Percentiles rank a stretch among this genome's conserved stretches.
Conservation (phyloP, 2,797 vertebrate species). For the Ptychobarbus kaznakovi region DNA sequence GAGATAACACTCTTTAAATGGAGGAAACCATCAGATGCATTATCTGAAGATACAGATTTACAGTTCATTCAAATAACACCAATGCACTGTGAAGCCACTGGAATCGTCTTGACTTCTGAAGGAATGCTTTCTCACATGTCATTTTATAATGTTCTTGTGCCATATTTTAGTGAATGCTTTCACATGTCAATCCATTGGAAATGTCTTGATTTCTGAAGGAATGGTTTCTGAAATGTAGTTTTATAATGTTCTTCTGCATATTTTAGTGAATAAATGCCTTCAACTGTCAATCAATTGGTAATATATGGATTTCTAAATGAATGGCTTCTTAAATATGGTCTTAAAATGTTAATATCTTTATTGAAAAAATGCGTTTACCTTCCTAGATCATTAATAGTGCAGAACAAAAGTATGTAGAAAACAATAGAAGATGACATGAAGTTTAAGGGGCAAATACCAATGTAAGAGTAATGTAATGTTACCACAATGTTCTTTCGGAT, state of each 20-base stretch:
- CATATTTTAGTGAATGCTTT: not conserved
- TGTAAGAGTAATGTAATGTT: not conserved
- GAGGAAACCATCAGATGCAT: not conserved
- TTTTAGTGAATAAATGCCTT: not conserved
- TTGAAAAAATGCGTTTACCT: not conserved
- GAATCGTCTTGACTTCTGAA: not conserved
- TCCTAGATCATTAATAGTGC: not conserved
- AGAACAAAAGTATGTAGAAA: not conserved
- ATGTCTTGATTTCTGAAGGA: not conserved
- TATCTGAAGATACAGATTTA: not conserved
- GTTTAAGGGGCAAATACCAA: no score
- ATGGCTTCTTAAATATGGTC: not conserved
- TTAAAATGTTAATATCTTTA: not conserved
- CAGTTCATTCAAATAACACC: not conserved
- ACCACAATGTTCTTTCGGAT: conserved; percentile 4
- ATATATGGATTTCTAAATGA: not conserved
- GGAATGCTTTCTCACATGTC: conserved; percentile 1
- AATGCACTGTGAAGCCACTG: not conserved
- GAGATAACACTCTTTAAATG: not conserved
- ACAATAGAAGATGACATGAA: not conserved
- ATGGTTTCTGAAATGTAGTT: no score
- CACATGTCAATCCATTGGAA: not conserved
- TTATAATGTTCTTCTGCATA: not conserved
- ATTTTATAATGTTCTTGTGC: not conserved
- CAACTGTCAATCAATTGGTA: not conserved